Base-by-base conservation (phyloP, 2,888 invertebrate species). In the Chironomus riparius region DNA sequence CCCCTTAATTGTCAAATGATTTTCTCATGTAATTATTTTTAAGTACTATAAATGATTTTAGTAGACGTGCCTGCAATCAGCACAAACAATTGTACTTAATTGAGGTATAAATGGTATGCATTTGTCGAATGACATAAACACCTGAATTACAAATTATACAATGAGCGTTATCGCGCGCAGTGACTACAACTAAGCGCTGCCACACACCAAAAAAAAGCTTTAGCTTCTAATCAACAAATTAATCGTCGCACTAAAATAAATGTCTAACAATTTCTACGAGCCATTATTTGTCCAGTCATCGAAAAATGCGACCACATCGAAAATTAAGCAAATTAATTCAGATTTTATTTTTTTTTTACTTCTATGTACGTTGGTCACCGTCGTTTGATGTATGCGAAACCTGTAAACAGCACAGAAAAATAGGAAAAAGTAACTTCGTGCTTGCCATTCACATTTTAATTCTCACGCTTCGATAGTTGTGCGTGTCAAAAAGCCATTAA, bases 301-400 rank as follows among this genome's bases (percentile, higher is more conserved):
- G 24, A 47, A 13, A 47, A 74, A 13, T 62, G 72, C 50, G 15
- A 24, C 28, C 47, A 65, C 65, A 65, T 56, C 18, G 47, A 68
- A 68, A 74, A 74, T 74, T 74, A 74, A 38, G 47, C 74, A 74
- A 74, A 74, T 74, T 61, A 73, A 73, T 73, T 73, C 73, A 15
- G 15, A 71, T 50, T 71, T 61, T 15, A 18, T 74, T 61, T 15
- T 50, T 22, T 5, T 38, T 1, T 38, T 2, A 10, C 10, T 62
- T 22, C 18, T 62, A 61, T 56, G 50, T 22, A 21, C 56, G 50
- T 24, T n/a, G 22, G 21, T 65, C 22, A 65, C 71, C 12, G 61
- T 24, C 71, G 56, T 21, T 28, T 61, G 62, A 56, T 38, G 7
- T 10, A 56, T 21, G 61, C 72, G 24, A 38, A 38, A 38, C 38